Base-by-base conservation (phyloP, 1,140 invertebrate species). In the Drosophila suzukii region DNA sequence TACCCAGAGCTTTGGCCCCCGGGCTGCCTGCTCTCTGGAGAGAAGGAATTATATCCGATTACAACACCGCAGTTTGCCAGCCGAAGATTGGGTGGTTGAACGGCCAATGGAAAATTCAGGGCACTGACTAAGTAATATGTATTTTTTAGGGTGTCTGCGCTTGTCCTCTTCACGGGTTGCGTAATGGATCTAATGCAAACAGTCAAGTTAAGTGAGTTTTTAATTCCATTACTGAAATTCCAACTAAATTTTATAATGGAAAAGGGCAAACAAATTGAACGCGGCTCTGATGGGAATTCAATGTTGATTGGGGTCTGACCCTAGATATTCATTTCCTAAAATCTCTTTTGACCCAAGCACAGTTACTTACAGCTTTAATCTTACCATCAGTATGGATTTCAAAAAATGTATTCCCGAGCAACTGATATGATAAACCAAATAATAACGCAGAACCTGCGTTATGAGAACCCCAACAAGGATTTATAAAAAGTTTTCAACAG, bases 41-140 rank as follows among this genome's bases (percentile, higher is more conserved):
- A 75, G n/a, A 60, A 59, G 62, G 79, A 83, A 77, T 88, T 88
- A 86, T 86, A 86, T 86, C 83, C 83, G 83, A 86, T 86, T 86
- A 86, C 83, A 83, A 88, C 83, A 86, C 83, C 83, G 60, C 79
- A 88, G 58, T 24, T 76, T 66, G 67, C 44, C 57, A 44, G 67
- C 65, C 44, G 46, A 58, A 27, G 57, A 75, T 72, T 59, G 49
- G 60, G 75, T 70, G 75, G 75, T 72, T 78, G 65, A 44, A 17
- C 30, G 36, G 36, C 68, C 43, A 13, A 36, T 54, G 43, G 27
- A 43, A 38, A 61, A 54, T 24, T 11, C 11, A 38, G 53, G 50
- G 50, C 20, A 8, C 24, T 51, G 70, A 54, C 61, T 53, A 75
- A 65, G 60, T 75, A 75, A 66, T 75, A 66, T 39, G 17, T 30